These are phyloP conservation scores for Drosophila flavopinicola DNA, from an alignment of 2,888 invertebrate genomes.

Conservation along the genomic window DNA sequence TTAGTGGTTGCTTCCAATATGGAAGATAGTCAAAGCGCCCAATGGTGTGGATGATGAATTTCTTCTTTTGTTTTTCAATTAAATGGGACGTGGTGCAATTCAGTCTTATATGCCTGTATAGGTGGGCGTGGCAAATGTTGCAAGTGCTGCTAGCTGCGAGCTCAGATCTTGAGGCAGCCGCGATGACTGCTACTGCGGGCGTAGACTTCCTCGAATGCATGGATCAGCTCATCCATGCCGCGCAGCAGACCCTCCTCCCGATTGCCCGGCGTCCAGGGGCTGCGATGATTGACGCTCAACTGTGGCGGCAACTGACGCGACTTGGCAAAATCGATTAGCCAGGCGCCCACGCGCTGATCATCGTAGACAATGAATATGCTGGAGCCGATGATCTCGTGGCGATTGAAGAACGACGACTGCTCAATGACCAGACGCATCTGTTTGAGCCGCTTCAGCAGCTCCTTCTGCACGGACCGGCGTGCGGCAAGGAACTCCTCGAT, in stretches of 20 bases:
- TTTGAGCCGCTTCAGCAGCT: constrained; percentile 90
- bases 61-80: constrained; percentile 21
- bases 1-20: constrained; percentile 66
- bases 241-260: constrained; percentile 97
- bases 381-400: constrained; percentile 96
- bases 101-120: constrained; percentile 60
- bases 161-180: constrained; percentile 77
- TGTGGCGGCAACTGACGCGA: constrained; percentile 91
- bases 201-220: constrained; percentile 86
- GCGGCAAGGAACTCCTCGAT: constrained; percentile 90
- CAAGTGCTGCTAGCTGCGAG: constrained; percentile 4
- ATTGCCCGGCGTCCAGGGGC: constrained; percentile 95
- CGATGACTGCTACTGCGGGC: constrained; percentile 73
- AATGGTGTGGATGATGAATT: constrained; percentile 43
- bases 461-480: constrained; percentile 87
- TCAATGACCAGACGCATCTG: constrained; percentile 92
- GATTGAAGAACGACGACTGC: constrained; percentile 92
- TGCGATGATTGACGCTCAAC: constrained; percentile 90
- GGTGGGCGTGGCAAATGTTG: constrained; percentile 15
- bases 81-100: constrained; percentile 52
- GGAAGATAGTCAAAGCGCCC: constrained; percentile 61
- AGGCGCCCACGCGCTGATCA: constrained; percentile 93
- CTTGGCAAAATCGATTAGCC: constrained; percentile 99
- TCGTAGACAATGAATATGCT: constrained; percentile 98
- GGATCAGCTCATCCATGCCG: constrained; percentile 96